A percentile compares a stretch with the other conserved stretches of the same genome.
Evolutionary conservation across 2,888 invertebrate species (phyloP).

Genomic region (Caenorhabditis doughertyi): DNA sequence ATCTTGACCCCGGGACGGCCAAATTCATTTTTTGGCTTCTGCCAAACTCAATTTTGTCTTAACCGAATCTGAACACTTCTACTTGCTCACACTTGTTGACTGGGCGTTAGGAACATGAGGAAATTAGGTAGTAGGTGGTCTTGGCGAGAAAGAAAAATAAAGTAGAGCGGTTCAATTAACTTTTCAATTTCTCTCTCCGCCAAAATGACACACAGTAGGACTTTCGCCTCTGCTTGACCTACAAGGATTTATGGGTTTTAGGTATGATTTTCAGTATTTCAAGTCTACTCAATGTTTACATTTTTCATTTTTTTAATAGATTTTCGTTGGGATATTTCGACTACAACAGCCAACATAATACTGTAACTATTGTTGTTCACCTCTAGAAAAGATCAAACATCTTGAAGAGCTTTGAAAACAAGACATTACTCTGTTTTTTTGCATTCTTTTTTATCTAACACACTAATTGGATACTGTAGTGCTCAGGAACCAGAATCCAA

Average conservation of each 20-base stretch:
- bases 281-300: no score
- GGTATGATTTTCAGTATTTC: no score
- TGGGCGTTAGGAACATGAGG: not conserved
- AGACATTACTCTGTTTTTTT: not conserved
- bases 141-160: constrained; percentile 14
- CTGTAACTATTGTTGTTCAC: not conserved
- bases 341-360: no score
- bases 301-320: no score
- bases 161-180: constrained; percentile 68
- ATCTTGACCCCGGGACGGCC: constrained; percentile 33
- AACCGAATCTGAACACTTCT: constrained; percentile 18
- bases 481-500: no score
- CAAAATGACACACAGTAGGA: constrained; percentile 44
- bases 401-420: not conserved
- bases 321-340: no score
- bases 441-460: no score
- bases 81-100: constrained; percentile 36
- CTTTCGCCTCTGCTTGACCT: constrained; percentile 41
- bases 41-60: not conserved
- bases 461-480: no score
- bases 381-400: not conserved
- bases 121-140: constrained; percentile 15
- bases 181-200: constrained; percentile 43
- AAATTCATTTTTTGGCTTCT: not conserved
- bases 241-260: not conserved